Conservation (phyloP, 2,797 vertebrate genomes). For the Parauchenoglanis ngamensis region DNA sequence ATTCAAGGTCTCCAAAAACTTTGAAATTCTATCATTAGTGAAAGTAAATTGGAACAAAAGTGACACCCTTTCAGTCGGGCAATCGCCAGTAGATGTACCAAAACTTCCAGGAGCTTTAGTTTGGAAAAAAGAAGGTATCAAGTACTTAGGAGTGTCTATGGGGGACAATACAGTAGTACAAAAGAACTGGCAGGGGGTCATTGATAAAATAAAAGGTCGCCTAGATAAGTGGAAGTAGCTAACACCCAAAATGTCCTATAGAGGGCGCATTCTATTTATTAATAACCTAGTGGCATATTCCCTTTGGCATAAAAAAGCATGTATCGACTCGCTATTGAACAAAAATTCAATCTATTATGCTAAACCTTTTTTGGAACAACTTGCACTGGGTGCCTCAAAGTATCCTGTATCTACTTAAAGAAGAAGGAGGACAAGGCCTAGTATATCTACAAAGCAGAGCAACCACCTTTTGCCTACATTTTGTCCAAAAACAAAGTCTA, state of each 20-base stretch:
- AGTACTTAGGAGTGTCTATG: no score
- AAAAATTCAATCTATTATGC: background rate
- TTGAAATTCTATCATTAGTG: no score
- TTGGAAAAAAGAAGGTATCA: no score
- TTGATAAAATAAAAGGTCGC: background rate
- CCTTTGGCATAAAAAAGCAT: background rate
- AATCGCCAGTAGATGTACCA: no score
- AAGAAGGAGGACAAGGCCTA: background rate
- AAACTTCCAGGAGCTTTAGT: no score
- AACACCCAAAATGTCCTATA: no score
- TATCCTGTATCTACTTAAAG: background rate
- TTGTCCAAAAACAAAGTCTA: background rate
- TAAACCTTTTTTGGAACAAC: background rate
- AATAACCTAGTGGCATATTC: background rate
- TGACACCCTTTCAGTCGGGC: no score
- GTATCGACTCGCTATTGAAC: background rate
- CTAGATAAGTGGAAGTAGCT: no score
- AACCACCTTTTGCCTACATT: background rate
- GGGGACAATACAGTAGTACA: no score
- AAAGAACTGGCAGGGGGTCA: no score
- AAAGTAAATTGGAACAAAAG: no score
- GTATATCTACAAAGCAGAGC: background rate
- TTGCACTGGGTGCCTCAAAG: background rate
- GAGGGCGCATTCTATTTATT: background rate
- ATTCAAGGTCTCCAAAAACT: no score